Percentiles rank a stretch among this genome's conserved stretches.
Evolutionary conservation across 2,888 invertebrate genomes (phyloP).

Genomic region (Beris chalybata): DNA sequence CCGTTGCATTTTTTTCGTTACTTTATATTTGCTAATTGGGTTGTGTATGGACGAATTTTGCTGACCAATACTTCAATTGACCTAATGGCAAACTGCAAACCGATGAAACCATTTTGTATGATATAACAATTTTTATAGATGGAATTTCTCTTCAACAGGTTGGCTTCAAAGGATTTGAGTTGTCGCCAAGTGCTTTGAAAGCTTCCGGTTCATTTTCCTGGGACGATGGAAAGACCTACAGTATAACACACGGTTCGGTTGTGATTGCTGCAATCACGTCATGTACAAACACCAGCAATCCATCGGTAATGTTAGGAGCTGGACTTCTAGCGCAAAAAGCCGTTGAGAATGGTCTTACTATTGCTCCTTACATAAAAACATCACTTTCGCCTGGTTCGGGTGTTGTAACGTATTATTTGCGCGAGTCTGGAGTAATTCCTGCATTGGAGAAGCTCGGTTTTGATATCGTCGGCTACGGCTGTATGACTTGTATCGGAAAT

Average conservation of each 20-base stretch:
- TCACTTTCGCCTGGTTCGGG: constrained; percentile 95
- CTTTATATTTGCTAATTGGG: not conserved
- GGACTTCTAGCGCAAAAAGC: constrained; percentile 93
- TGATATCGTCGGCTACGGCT: constrained; percentile 96
- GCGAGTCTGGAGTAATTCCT: constrained; percentile 89
- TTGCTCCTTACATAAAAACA: constrained; percentile 94
- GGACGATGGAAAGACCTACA: constrained; percentile 76
- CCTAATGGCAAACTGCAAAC: not conserved
- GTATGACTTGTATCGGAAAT: constrained; percentile 99
- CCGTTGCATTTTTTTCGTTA: not conserved
- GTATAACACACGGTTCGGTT: constrained; percentile 85
- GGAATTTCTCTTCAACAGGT: constrained; percentile 60
- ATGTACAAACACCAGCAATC: constrained; percentile 98
- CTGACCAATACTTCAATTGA: constrained; percentile 48
- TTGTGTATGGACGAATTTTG: constrained; percentile 44
- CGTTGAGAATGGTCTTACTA: constrained; percentile 83
- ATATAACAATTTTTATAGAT: too few species aligned
- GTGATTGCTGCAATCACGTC: constrained; percentile 97
- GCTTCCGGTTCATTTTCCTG: constrained; percentile 73
- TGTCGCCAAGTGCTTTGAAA: constrained; percentile 66
- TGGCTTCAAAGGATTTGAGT: constrained; percentile 89
- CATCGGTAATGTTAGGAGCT: constrained; percentile 97
- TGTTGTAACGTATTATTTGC: constrained; percentile 79
- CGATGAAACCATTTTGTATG: too few species aligned
- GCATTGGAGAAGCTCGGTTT: constrained; percentile 87